These are phyloP conservation scores for Rhynchonycteris naso DNA, from an alignment of 2,797 vertebrate genomes.

Conservation along the genomic window DNA sequence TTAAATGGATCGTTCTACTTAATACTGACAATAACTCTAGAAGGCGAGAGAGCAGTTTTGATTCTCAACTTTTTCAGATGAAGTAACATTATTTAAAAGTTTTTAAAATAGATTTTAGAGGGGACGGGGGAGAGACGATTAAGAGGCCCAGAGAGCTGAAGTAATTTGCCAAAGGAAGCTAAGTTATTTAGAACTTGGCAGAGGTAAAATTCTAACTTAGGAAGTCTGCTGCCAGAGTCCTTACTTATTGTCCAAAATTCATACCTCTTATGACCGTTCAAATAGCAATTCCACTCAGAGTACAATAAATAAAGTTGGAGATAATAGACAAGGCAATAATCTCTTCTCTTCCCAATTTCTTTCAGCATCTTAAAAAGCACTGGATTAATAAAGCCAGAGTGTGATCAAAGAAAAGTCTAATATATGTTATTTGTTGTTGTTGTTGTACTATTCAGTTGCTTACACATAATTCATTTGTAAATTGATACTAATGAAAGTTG, in stretches of 20 bases:
- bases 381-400: not conserved
- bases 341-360: not conserved
- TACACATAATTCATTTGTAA: conserved; percentile 75
- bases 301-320: not conserved
- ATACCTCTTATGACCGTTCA: not conserved
- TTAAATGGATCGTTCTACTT: not conserved
- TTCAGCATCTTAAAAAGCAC: not conserved
- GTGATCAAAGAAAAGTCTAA: not conserved
- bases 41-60: not conserved
- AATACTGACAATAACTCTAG: not conserved
- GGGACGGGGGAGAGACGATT: too few species aligned
- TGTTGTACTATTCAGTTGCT: conserved; percentile 57
- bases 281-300: not conserved
- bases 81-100: not conserved
- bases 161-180: not conserved
- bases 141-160: not conserved
- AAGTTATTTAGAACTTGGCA: not conserved
- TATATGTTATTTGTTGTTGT: conserved; percentile 17
- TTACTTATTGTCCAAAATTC: not conserved
- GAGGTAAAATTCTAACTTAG: not conserved
- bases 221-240: not conserved
- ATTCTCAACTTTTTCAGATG: conserved; percentile 12
- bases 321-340: not conserved
- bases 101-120: too few species aligned
- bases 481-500: conserved; percentile 80